These are phyloP conservation scores for Pavo muticus DNA, from an alignment of 2,113 vertebrate species.

Conservation along the genomic window DNA sequence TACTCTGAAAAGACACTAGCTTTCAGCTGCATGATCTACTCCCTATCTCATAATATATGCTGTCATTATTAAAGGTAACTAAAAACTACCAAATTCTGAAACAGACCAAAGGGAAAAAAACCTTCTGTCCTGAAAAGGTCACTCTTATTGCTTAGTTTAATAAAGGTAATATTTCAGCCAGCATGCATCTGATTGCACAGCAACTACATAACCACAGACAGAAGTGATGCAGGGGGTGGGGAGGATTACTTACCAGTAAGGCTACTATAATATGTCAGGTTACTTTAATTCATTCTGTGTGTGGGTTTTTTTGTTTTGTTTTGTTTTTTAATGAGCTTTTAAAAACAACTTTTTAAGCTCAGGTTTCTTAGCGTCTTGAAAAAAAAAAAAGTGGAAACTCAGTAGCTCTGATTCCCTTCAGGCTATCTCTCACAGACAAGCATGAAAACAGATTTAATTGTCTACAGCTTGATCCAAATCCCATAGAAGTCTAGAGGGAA, in stretches of 20 bases:
- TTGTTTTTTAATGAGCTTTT: neutral
- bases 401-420: neutral
- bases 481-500: neutral
- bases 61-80: neutral
- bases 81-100: neutral
- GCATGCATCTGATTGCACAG: neutral
- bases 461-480: neutral
- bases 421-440: neutral
- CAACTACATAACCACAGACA: neutral
- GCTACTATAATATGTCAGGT: neutral
- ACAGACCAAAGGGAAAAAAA: neutral
- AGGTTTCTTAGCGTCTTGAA: neutral
- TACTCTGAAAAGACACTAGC: neutral
- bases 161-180: neutral
- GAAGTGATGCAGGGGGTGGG: neutral
- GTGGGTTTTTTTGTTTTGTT: no score
- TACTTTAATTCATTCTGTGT: neutral
- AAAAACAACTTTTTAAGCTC: neutral
- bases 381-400: neutral
- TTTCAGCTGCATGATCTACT: neutral
- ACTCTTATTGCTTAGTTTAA: neutral
- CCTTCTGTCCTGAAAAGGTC: neutral
- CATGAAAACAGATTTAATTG: neutral
- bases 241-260: neutral
- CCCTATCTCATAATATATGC: neutral